Base-by-base conservation (phyloP, 2,113 vertebrate species). In the Gallinago jamesoni region DNA sequence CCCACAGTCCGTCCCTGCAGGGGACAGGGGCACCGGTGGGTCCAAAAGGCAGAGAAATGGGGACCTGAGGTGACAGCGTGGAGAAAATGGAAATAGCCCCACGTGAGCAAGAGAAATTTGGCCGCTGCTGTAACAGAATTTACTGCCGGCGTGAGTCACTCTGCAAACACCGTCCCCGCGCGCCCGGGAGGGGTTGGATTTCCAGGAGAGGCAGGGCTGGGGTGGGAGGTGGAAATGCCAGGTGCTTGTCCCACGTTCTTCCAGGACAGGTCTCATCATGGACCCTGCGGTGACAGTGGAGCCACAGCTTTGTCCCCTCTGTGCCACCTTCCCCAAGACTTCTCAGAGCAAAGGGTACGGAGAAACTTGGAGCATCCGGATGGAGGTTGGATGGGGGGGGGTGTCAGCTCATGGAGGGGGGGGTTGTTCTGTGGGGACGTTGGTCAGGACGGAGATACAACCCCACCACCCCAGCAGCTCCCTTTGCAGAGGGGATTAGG, bases 121-220 rank as follows among this genome's bases (percentile, higher is more conserved):
- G 53, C 45, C 48, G 30, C n/a, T 60, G 62, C 74, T 94, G 89
- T 69, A 27, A 15, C 24, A 87, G 96, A 77, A 96, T 93, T 93
- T 84, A 81, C 57, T 84, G 62, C 60, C 10, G 13, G 33, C 2
- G 4, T 92, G 81, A 85, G 78, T 91, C 95, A 91, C 82, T 87
- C 41, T 4, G 93, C 87, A 84, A 89, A 89, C 41, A 27, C 64
- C 14, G 2, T 14, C 82, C 53, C 72, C 4, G 8, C 0, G 13
- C 39, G 69, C 39, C 20, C 2, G 2, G 52, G 69, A 52, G 80
- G 37, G 2, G 2, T 47, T 45, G 1, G 12, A 3, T 52, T 50
- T 43, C 68, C 13, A 19, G 72, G 78, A 83, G 43, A 59, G 66
- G 35, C 73, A 17, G 72, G n/a, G 45, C 87, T 74, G 31, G 37